Percentiles rank a stretch among this genome's conserved stretches.
These are phyloP conservation scores for Erythrocercus mccallii DNA, from an alignment of 2,113 vertebrate species.

Conservation along the genomic window DNA sequence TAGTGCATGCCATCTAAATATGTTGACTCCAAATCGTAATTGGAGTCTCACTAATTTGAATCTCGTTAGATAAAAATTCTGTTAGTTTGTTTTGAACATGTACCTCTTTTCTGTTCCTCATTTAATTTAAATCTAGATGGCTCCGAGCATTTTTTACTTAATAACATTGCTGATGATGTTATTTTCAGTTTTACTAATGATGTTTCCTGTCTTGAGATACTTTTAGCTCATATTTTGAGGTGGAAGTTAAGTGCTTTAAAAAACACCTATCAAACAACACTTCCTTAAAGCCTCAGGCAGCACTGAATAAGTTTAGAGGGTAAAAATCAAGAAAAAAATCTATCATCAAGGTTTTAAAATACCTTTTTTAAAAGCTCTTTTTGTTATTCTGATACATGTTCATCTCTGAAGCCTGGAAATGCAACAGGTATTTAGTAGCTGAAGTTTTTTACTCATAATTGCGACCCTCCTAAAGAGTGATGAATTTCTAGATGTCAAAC, in stretches of 20 bases:
- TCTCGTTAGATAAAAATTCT: not conserved
- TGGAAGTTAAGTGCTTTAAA: not conserved
- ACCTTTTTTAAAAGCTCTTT: not conserved
- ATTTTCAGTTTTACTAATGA: not conserved
- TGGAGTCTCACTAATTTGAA: not conserved
- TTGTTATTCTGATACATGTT: not conserved
- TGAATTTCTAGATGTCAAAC: not conserved
- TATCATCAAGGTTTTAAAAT: not conserved
- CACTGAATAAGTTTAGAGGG: not conserved
- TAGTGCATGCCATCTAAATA: not conserved
- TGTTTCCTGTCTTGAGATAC: not conserved
- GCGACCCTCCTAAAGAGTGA: not conserved
- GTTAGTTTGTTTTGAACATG: slow-evolving; percentile 11
- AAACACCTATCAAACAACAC: not conserved
- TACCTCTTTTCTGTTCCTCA: not conserved
- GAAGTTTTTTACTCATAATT: not conserved
- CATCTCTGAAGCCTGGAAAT: not conserved
- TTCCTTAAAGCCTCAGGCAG: not conserved
- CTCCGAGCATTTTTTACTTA: not conserved
- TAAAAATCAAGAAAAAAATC: not conserved
- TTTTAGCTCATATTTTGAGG: not conserved
- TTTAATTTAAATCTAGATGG: slow-evolving; percentile 6
- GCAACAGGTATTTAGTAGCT: not conserved
- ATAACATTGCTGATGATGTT: not conserved
- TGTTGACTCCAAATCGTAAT: not conserved